Evolutionary conservation across 2,113 vertebrate genomes (phyloP), one percentile per base, ranked within the genome.

Genomic region (Oryzias woworae): DNA sequence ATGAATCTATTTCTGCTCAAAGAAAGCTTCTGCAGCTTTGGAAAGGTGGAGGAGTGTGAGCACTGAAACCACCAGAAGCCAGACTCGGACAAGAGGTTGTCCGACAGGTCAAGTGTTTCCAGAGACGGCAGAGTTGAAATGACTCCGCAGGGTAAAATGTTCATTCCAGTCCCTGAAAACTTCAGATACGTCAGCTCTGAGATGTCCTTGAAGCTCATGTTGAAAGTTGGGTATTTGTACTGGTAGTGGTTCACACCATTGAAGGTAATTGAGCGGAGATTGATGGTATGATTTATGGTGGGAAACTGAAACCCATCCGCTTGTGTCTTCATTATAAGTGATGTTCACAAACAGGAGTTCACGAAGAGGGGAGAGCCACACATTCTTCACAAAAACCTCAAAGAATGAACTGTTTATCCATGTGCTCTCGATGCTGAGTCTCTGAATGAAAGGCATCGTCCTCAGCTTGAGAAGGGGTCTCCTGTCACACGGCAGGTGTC

Each of bases 21-120:
- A 1, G 49, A 84, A 12, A 91, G 80, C 7, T 45, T 47, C 45
- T 23, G 86, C 44, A 91, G 72, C 50, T 74, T 69, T 16, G 87
- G 84, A 56, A 90, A 91, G 17, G 71, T 69, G 1, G 77, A 53
- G n/a, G 65, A 73, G 50, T 71, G 45, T 3, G 77, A 78, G 36
- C 86, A 90, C 0, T 3, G 3, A 20, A 43, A 47, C 86, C 85
- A 88, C 90, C 88, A 90, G 53, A 91, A 89, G 14, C 88, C 90
- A 0, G 8, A 23, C 3, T 88, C 85, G 1, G 60, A 12, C 28
- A 89, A 43, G 16, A 91, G 85, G 60, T 90, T 91, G 63, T 89
- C 72, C 0, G 88, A 86, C 6, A 91, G 58, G 4, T 90, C 88
- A 6, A 91, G 71, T 0, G 58, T 78, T n/a, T 88, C 67, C 20